Base-by-base conservation (phyloP, 1,140 invertebrate genomes). In the Cotesia vestalis region DNA sequence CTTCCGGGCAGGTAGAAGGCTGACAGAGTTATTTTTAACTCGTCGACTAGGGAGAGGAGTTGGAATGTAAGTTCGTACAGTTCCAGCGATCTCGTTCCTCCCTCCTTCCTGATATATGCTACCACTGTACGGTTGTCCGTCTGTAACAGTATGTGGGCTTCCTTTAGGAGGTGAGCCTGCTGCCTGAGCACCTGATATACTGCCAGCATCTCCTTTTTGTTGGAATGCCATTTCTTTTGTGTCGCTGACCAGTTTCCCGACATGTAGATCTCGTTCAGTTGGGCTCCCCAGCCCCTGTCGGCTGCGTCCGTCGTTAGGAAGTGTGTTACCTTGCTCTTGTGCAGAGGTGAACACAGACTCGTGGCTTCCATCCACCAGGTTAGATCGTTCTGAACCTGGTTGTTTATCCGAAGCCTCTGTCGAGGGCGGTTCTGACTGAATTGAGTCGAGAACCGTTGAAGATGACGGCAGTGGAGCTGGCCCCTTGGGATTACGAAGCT, bases 61-160 rank as follows among this genome's bases (percentile, higher is more conserved):
- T 76, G 73, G 53, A 71, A 76, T 0, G 83, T 84, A 20, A 83
- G 36, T 14, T 79, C 63, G 69, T 79, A 64, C 1, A 83, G 76
- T 4, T 64, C 34, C 34, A 73, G 3, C 11, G 81, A 86, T 67
- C 73, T 81, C 20, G 80, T 82, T 9, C 82, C n/a, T n/a, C n/a
- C n/a, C n/a, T n/a, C n/a, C n/a, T n/a, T n/a, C n/a, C n/a, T n/a
- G n/a, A 85, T 75, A 40, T 79, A 79, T 0, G 75, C 68, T 3
- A 76, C 75, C 20, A 78, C 60, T n/a, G 77, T 76, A 0, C 70
- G 64, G 51, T 79, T 79, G 76, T 79, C 75, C 14, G 75, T 71
- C 34, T 79, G 76, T 2, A 79, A 8, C 5, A 79, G 61, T 8
- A 76, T 55, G 46, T 77, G 73, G 9, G 75, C 60, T 38, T 67